phyloP scores from a whole-genome alignment of 1,140 invertebrate genomes.

The Hormaphis cornu region DNA sequence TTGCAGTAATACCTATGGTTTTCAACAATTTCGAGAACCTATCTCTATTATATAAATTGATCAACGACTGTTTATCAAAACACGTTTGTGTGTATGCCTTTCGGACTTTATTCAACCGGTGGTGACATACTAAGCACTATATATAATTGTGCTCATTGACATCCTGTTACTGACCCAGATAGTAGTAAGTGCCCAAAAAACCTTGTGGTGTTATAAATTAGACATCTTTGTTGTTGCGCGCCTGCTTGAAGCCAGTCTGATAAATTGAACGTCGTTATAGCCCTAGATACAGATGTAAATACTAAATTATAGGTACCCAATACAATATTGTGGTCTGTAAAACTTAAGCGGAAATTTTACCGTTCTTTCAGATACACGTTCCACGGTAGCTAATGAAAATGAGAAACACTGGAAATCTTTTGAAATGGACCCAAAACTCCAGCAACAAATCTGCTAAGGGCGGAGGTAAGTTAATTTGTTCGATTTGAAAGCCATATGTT shows the following conservation, averaged over 20 bases:
- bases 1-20: too few relatives aligned
- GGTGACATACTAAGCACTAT: too few relatives aligned
- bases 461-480: constrained; percentile 13
- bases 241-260: too few relatives aligned
- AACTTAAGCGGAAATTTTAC: neutral
- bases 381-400: neutral
- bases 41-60: too few relatives aligned
- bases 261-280: too few relatives aligned
- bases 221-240: neutral
- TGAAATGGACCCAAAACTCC: constrained; percentile 35
- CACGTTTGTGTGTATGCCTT: too few relatives aligned
- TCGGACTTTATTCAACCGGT: too few relatives aligned
- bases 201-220: neutral
- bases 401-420: constrained; percentile 30
- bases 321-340: too few relatives aligned
- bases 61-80: too few relatives aligned
- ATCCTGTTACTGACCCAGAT: neutral
- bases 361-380: neutral
- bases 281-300: too few relatives aligned
- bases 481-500: neutral
- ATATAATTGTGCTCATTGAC: too few relatives aligned
- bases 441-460: constrained; percentile 35
- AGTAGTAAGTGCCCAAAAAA: neutral
- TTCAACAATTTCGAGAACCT: too few relatives aligned
- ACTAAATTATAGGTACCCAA: neutral